A percentile compares a stretch with the other conserved stretches of the same genome.
These are phyloP conservation scores for Oryzias woworae DNA, from an alignment of 2,113 vertebrate species.

Conservation along the genomic window DNA sequence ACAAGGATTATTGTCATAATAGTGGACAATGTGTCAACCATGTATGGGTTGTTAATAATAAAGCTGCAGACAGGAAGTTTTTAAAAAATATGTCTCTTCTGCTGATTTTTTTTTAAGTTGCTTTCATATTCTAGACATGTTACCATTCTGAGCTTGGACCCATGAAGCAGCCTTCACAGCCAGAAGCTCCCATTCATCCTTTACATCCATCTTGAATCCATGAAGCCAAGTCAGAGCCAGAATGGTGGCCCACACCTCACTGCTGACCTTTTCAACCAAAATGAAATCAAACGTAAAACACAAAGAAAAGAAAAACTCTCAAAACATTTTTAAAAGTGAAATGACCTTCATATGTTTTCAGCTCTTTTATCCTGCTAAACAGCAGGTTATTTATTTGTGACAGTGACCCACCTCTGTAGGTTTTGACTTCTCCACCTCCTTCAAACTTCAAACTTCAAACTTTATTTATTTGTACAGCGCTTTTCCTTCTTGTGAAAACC, in stretches of 20 bases:
- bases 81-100: too few relatives aligned
- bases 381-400: neutral
- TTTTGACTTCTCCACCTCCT: slow-evolving; percentile 52
- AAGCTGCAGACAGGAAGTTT: too few relatives aligned
- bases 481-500: too few relatives aligned
- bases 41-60: too few relatives aligned
- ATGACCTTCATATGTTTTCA: too few relatives aligned
- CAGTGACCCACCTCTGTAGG: slow-evolving; percentile 67
- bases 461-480: too few relatives aligned
- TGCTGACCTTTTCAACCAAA: slow-evolving; percentile 47
- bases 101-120: too few relatives aligned
- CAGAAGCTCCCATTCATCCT: slow-evolving; percentile 79
- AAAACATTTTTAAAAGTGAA: too few relatives aligned
- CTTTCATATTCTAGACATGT: neutral
- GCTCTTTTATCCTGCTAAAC: too few relatives aligned
- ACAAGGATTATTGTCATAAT: too few relatives aligned
- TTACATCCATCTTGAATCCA: slow-evolving; percentile 57
- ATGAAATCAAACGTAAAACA: neutral
- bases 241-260: slow-evolving; percentile 78
- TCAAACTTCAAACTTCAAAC: too few relatives aligned
- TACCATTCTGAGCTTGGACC: slow-evolving; percentile 72
- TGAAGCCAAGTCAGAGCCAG: slow-evolving; percentile 84
- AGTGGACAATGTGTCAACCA: too few relatives aligned
- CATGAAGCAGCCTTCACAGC: slow-evolving; percentile 76
- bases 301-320: neutral